Conservation (phyloP, 2,888 invertebrate species). For the Polymixis lichenea region DNA sequence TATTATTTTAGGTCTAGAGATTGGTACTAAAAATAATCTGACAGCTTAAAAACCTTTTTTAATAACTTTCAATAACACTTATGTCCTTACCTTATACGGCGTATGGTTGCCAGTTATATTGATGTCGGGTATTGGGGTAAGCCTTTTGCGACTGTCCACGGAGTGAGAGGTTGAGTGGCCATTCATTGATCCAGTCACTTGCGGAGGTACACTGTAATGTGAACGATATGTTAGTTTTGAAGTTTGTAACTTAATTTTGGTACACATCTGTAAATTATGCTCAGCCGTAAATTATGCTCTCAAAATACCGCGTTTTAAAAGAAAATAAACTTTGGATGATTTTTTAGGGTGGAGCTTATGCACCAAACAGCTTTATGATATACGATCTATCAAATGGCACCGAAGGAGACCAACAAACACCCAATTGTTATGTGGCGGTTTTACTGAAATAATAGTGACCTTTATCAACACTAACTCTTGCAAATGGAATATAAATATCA, state of each 20-base stretch:
- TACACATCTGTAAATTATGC: neutral
- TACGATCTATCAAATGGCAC: neutral
- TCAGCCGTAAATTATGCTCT: constrained; percentile 5
- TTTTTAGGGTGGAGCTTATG: neutral
- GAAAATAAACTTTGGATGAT: neutral
- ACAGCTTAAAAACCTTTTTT: neutral
- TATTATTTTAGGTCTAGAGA: too few species aligned
- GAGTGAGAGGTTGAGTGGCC: constrained; percentile 88
- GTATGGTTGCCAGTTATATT: constrained; percentile 92
- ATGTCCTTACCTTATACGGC: constrained; percentile 92
- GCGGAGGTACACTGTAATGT: constrained; percentile 81
- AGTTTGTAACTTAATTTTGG: neutral
- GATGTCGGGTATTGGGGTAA: constrained; percentile 93
- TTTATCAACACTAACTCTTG: neutral
- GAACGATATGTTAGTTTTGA: constrained; percentile 35
- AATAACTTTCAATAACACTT: neutral
- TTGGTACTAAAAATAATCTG: neutral
- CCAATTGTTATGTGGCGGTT: neutral
- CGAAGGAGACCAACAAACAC: neutral
- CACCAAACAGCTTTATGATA: too few species aligned
- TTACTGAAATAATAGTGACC: neutral
- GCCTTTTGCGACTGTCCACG: constrained; percentile 89
- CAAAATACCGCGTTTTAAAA: constrained; percentile 44
- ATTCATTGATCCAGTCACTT: constrained; percentile 86
- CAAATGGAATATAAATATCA: neutral